Conservation (phyloP, 1,140 invertebrate species). For the Drosophila takahashii region DNA sequence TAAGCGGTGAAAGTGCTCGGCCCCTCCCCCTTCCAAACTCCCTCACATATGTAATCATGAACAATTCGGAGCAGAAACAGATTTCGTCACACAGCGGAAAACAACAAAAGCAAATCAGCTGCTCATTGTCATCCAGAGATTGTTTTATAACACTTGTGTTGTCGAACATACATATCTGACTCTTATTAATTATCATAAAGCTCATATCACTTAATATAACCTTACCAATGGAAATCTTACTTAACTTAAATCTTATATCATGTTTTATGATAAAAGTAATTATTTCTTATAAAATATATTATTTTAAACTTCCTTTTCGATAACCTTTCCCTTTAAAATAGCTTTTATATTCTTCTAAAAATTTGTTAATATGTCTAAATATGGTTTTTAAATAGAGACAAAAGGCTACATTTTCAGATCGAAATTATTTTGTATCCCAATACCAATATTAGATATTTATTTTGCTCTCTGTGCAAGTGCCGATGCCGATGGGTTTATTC, state of each 20-base stretch:
- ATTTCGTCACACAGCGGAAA: slow-evolving; percentile 23
- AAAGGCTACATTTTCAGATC: not conserved
- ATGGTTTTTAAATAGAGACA: too few relatives aligned
- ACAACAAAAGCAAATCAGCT: slow-evolving; percentile 5
- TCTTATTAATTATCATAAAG: not conserved
- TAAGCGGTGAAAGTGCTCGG: slow-evolving; percentile 48
- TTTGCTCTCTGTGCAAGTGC: slow-evolving; percentile 14
- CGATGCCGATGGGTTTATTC: slow-evolving; percentile 62
- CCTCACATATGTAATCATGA: slow-evolving; percentile 5
- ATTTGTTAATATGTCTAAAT: too few relatives aligned
- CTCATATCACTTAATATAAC: too few relatives aligned
- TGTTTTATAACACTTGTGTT: not conserved
- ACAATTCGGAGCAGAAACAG: slow-evolving; percentile 2
- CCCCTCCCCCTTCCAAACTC: not conserved
- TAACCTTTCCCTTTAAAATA: too few relatives aligned
- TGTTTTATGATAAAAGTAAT: too few relatives aligned
- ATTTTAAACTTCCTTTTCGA: too few relatives aligned
- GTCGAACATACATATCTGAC: not conserved
- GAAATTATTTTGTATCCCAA: not conserved
- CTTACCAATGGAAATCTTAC: too few relatives aligned
- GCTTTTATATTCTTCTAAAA: too few relatives aligned
- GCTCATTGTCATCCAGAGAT: slow-evolving; percentile 4
- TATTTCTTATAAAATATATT: too few relatives aligned
- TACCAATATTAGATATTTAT: slow-evolving; percentile 14
- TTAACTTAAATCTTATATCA: too few relatives aligned